Percentiles rank a stretch among this genome's conserved stretches.
Evolutionary conservation across 2,797 vertebrate genomes (phyloP).

Genomic region (Serranus cabrilla): DNA sequence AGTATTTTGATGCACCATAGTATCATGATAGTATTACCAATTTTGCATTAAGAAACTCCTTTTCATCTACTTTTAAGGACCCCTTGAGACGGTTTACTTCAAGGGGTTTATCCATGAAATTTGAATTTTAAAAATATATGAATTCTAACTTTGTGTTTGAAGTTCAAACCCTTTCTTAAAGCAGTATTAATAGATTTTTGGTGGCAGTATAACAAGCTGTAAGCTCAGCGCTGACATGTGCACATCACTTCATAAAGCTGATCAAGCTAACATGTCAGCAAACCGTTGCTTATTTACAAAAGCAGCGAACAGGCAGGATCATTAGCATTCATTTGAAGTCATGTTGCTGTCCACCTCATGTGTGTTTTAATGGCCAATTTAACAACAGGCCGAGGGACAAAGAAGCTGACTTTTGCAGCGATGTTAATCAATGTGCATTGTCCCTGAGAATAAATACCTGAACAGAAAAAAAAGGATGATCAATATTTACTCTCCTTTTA

Average conservation of each 20-base stretch:
- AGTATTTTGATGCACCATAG: neutral
- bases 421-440: too few relatives aligned
- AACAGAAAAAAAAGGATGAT: neutral
- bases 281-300: slow-evolving; percentile 2
- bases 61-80: slow-evolving; percentile 10
- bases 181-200: neutral
- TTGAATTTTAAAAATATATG: neutral
- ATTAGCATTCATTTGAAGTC: neutral
- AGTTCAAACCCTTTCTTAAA: slow-evolving; percentile 1
- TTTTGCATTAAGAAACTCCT: neutral
- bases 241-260: slow-evolving; percentile 1
- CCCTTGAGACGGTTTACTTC: neutral
- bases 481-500: neutral
- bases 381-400: too few relatives aligned
- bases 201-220: slow-evolving; percentile 4
- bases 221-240: neutral
- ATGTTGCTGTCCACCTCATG: too few relatives aligned
- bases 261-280: neutral
- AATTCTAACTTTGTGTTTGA: neutral
- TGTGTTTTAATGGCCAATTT: too few relatives aligned
- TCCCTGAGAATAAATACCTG: too few relatives aligned
- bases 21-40: neutral
- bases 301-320: neutral
- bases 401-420: too few relatives aligned
- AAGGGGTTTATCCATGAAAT: slow-evolving; percentile 2